Base-by-base conservation (phyloP, 2,888 invertebrate genomes). In the Nomada ruficornis region DNA sequence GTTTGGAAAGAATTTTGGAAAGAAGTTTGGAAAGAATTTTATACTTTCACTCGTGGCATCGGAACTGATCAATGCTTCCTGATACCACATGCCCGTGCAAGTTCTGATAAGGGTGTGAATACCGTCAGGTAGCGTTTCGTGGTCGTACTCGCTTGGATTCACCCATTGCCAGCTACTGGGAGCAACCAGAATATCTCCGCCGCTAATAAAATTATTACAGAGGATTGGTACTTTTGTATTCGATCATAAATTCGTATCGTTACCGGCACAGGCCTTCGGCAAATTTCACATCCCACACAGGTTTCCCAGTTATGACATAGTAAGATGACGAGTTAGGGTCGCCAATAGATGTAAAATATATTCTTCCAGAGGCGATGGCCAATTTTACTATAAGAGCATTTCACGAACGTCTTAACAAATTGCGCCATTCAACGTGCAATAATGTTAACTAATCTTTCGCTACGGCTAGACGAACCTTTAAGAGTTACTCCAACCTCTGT, bases 401-500 rank as follows among this genome's bases (percentile, higher is more conserved):
- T 9, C 0, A 55, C 13, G 7, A n/a, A 7, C 15, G 7, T 42
- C 47, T 44, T 23, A 57, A 20, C 20, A 20, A 23, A 26, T 11
- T 11, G 11, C 0, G 3, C 13, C 13, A 15, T 13, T 13, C 15
- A 13, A 3, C 15, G 47, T 15, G 11, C 47, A 47, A 44, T 44
- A 44, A 0, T 13, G 15, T 10, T 47, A 47, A 47, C 15, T 7
- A 13, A 63, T 52, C n/a, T 47, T 23, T 9, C 5, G 7, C 1
- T 10, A 2, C 11, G 13, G 15, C 2, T 2, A 20, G 60, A n/a
- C 64, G 15, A 86, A 96, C 96, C 96, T 94, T 94, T 95, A 4
- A 96, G 93, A 4, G 94, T 93, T 3, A 96, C 95, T 1, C 95
- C 96, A 55, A 96, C 94, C 81, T 96, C 96, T 0, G 96, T 96